Evolutionary conservation across 2,797 vertebrate species (phyloP).

Genomic region (Bucorvus abyssinicus): DNA sequence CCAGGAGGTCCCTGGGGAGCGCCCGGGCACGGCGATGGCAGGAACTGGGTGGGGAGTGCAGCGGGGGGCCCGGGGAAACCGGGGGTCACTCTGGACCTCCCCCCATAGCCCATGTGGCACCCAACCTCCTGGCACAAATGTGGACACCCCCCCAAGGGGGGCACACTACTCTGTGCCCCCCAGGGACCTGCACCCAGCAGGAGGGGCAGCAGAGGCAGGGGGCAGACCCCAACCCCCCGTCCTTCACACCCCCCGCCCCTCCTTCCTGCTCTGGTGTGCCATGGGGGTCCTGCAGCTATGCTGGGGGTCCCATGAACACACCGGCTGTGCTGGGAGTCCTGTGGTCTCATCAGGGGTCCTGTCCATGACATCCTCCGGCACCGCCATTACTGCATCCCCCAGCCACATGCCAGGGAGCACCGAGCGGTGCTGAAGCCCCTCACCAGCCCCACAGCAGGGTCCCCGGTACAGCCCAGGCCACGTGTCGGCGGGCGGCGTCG

Average conservation of each 20-base stretch:
- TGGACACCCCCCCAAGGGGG: too few species aligned
- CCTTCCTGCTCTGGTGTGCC: too few species aligned
- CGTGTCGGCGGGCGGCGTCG: too few species aligned
- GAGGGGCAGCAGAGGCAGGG: too few species aligned
- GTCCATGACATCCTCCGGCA: too few species aligned
- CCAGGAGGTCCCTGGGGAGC: neutral
- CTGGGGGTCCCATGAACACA: neutral
- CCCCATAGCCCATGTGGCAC: neutral
- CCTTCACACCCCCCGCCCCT: too few species aligned
- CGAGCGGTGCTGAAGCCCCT: too few species aligned
- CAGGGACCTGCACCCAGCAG: too few species aligned
- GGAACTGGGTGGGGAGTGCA: neutral
- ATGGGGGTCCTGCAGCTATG: neutral
- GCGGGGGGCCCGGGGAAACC: neutral
- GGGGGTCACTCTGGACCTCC: neutral
- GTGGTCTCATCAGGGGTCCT: neutral
- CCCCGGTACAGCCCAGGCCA: too few species aligned
- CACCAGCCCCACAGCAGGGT: too few species aligned
- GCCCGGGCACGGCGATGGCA: neutral
- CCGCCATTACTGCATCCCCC: neutral
- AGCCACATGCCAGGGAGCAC: too few species aligned
- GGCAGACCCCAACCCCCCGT: neutral
- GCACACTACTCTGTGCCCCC: too few species aligned
- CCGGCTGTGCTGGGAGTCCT: neutral
- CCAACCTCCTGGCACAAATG: rapidly evolving